These are phyloP conservation scores for Eupeodes latifasciatus DNA, from an alignment of 2,888 invertebrate species.

Conservation along the genomic window DNA sequence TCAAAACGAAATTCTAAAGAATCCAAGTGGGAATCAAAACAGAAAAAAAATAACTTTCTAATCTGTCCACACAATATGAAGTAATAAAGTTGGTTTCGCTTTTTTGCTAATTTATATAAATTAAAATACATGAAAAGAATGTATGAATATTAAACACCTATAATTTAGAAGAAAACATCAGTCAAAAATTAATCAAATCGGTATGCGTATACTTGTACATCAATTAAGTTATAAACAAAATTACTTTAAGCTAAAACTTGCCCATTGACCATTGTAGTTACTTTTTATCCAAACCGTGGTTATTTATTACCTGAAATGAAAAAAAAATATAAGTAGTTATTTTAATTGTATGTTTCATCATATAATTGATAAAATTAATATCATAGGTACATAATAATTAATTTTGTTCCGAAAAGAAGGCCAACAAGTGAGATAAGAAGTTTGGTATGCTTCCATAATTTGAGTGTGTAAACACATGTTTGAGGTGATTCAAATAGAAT, in stretches of 20 bases:
- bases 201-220: not conserved
- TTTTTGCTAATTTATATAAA: conserved; percentile 38
- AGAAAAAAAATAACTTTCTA: conserved; percentile 4
- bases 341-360: not conserved
- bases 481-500: not conserved
- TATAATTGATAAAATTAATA: not conserved
- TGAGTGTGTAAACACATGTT: not conserved
- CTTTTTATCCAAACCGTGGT: conserved; percentile 38
- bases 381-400: not conserved
- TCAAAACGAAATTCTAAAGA: not conserved
- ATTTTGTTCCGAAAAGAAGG: not conserved
- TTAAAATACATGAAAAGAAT: conserved; percentile 4
- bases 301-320: conserved; percentile 68
- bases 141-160: conserved; percentile 22
- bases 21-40: not conserved
- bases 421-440: not conserved
- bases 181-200: conserved; percentile 28
- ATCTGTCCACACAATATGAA: not conserved
- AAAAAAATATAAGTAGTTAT: conserved; percentile 7
- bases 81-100: not conserved
- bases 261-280: conserved; percentile 17
- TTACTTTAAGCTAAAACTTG: conserved; percentile 46
- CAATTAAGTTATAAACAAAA: not conserved
- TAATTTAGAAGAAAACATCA: conserved; percentile 29
- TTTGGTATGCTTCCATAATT: not conserved